These are phyloP conservation scores for Amblyornis subalaris DNA, from an alignment of 2,113 vertebrate genomes.

Conservation along the genomic window DNA sequence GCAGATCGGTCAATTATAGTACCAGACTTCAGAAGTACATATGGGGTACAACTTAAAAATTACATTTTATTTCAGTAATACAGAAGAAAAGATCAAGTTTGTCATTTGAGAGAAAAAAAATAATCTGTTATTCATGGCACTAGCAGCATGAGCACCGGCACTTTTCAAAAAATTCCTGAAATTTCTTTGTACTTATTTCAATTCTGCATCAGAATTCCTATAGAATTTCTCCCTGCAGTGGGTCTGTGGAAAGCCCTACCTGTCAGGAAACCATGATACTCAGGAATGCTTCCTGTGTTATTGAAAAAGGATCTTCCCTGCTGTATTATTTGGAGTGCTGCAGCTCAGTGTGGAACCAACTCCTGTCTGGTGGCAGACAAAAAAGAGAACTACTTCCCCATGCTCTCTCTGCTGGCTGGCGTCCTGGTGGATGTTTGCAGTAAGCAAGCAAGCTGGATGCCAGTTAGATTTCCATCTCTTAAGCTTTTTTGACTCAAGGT, in stretches of 20 bases:
- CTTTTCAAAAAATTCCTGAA: background rate
- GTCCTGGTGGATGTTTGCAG: background rate
- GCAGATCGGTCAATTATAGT: background rate
- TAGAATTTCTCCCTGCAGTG: background rate
- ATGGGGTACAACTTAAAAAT: background rate
- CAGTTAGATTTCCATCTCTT: background rate
- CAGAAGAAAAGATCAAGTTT: background rate
- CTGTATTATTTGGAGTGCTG: background rate
- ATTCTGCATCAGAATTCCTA: background rate
- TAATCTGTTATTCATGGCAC: background rate
- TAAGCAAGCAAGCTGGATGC: background rate
- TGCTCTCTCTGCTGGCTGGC: background rate
- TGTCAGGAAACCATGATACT: background rate
- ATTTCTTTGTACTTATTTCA: background rate
- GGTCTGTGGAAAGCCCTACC: background rate
- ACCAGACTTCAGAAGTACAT: background rate
- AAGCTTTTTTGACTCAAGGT: background rate
- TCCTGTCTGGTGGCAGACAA: background rate
- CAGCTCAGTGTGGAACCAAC: background rate
- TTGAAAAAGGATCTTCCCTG: background rate
- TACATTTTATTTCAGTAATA: background rate
- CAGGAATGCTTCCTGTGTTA: background rate
- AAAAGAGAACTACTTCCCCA: background rate
- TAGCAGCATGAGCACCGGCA: background rate
- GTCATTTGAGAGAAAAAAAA: background rate